phyloP scores from a whole-genome alignment of 2,113 vertebrate genomes.

The Oncorhynchus keta region DNA sequence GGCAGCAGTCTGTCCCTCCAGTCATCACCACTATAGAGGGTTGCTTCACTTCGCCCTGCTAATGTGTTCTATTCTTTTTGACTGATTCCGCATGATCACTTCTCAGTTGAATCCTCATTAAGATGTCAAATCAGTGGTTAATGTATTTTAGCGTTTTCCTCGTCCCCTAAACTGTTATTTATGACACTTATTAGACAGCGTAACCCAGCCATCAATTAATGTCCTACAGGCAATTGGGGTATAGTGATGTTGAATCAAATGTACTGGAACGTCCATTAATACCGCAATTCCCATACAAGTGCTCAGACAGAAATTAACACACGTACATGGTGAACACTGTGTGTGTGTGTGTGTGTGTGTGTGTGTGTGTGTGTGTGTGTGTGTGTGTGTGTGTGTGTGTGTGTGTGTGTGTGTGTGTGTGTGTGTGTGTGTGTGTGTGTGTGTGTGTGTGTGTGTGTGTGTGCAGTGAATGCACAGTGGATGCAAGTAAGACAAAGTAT shows the following conservation, averaged over 20 bases:
- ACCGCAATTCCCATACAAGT: slow-evolving; percentile 61
- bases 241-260: slow-evolving; percentile 70
- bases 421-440: too few relatives aligned
- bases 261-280: slow-evolving; percentile 76
- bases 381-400: too few relatives aligned
- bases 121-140: slow-evolving; percentile 71
- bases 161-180: slow-evolving; percentile 75
- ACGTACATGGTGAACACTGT: not conserved
- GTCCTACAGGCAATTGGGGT: slow-evolving; percentile 71
- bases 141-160: slow-evolving; percentile 68
- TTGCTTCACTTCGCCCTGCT: slow-evolving; percentile 37
- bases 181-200: slow-evolving; percentile 75
- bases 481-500: too few relatives aligned
- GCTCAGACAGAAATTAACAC: slow-evolving; percentile 25
- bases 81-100: slow-evolving; percentile 68
- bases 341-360: too few relatives aligned
- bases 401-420: too few relatives aligned
- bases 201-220: slow-evolving; percentile 77
- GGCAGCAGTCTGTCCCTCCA: slow-evolving; percentile 50
- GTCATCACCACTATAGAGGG: slow-evolving; percentile 23
- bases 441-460: too few relatives aligned
- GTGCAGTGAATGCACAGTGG: not conserved
- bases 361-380: too few relatives aligned
- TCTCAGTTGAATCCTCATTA: slow-evolving; percentile 74
- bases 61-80: slow-evolving; percentile 64